phyloP scores from a whole-genome alignment of 1,140 invertebrate genomes.

The Anoplolepis gracilipes region DNA sequence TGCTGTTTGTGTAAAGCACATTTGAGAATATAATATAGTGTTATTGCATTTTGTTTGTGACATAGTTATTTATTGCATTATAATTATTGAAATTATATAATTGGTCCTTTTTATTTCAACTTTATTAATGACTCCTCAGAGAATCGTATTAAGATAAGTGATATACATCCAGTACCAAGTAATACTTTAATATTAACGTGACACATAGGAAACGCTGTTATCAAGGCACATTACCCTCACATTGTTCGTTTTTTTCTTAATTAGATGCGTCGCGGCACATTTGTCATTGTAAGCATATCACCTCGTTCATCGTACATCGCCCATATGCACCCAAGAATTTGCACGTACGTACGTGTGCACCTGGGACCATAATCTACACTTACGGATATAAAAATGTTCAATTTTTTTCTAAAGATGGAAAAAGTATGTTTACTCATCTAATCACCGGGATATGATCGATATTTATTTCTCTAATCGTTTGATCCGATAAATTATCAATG shows the following conservation, averaged over 20 bases:
- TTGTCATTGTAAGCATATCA: constrained; percentile 48
- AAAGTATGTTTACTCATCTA: not conserved
- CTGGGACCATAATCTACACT: constrained; percentile 17
- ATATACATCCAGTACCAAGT: not conserved
- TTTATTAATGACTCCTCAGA: not conserved
- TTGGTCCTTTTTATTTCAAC: not conserved
- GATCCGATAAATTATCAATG: constrained; percentile 3
- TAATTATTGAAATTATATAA: not conserved
- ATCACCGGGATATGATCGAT: not conserved
- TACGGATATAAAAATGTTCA: not conserved
- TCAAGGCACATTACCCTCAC: not conserved
- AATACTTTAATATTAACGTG: not conserved
- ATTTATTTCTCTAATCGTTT: not conserved
- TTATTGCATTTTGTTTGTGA: not conserved
- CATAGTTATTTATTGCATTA: not conserved
- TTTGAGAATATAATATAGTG: not conserved
- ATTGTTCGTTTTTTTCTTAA: constrained; percentile 3
- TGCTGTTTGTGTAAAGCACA: not conserved
- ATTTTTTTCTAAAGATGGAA: not conserved
- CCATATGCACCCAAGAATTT: constrained; percentile 21
- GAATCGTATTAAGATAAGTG: not conserved
- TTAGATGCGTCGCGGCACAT: not conserved
- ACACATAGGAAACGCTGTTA: not conserved
- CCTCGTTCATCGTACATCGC: constrained; percentile 32
- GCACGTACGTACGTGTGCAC: constrained; percentile 18